Evolutionary conservation across 2,797 vertebrate species (phyloP).

Genomic region (Naso thynnoides): DNA sequence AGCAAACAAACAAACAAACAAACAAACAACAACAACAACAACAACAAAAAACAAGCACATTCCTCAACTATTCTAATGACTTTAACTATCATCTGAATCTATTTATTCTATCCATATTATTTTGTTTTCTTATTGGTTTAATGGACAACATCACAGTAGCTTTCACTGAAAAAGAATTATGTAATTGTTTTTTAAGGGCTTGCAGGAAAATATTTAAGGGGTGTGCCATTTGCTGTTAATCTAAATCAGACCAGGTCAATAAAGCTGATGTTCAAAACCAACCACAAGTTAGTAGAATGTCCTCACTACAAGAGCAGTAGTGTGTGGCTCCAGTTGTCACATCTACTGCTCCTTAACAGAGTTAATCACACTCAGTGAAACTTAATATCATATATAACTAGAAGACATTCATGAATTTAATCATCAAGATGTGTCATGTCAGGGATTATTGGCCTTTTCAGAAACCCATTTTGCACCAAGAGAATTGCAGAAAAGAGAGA

Average conservation of each 20-base stretch:
- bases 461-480: not conserved
- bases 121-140: too few relatives aligned
- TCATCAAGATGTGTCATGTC: not conserved
- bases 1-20: too few relatives aligned
- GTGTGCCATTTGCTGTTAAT: too few relatives aligned
- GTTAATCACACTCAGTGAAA: conserved; percentile 8
- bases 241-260: not conserved
- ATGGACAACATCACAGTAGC: too few relatives aligned
- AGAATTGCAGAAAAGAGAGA: conserved; percentile 1
- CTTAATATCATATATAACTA: conserved; percentile 34
- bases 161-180: too few relatives aligned
- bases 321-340: conserved; percentile 11
- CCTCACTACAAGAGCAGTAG: conserved; percentile 1
- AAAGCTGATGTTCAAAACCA: not conserved
- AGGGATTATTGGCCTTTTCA: conserved; percentile 30
- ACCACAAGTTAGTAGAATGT: conserved; percentile 8
- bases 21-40: too few relatives aligned
- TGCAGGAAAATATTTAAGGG: too few relatives aligned
- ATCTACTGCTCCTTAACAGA: conserved; percentile 10
- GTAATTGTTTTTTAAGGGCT: too few relatives aligned
- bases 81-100: too few relatives aligned
- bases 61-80: too few relatives aligned
- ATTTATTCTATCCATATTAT: too few relatives aligned
- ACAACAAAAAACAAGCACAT: too few relatives aligned
- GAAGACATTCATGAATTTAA: conserved; percentile 34